Evolutionary conservation across 2,113 vertebrate genomes (phyloP), one percentile per base, ranked within the genome.

Genomic region (Meleagris gallopavo): DNA sequence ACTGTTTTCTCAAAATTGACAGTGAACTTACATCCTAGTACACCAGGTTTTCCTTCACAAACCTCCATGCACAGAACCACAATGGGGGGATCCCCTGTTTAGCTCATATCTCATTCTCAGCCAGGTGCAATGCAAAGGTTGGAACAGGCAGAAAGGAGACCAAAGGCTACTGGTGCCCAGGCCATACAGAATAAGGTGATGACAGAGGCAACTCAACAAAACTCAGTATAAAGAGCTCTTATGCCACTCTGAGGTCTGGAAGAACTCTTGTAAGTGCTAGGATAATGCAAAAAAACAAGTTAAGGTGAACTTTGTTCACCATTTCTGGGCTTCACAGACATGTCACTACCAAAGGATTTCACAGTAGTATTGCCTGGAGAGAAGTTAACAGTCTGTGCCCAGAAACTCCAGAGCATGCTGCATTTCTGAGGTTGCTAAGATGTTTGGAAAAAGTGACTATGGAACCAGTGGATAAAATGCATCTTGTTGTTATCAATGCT

Each of bases 261-360:
- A 91, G 38, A 66, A 50, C 50, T 80, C 60, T 40, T 4, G 0
- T 25, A 79, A 82, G 60, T 57, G 74, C 78, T 88, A 83, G 82
- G 25, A 41, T 58, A 71, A 76, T 55, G 60, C 2, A 6, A 92
- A 71, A 71, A 85, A 84, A 27, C 5, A 75, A 70, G 71, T 43
- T 78, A 74, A 92, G 61, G 93, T 83, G 54, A 83, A 50, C n/a
- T 82, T 50, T 93, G 62, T 83, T 89, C 81, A 76, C 54, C 55
- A 65, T 32, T 67, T 92, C 60, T 77, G 64, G 87, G 72, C 55
- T 88, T 80, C 79, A 74, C 50, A 71, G 55, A 38, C 64, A 38
- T 52, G 89, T 64, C 89, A 71, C 60, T 70, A 80, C 41, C 67
- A 91, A 85, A 54, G 61, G 40, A 30, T 62, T 86, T 46, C 20